These are phyloP conservation scores for Danio rerio DNA, from an alignment of 2,113 vertebrate species.

Conservation along the genomic window GRCz12tu NC_133197.1:13655001-13655500, in stretches of 20 bases:
- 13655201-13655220: background rate
- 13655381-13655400: conserved; percentile 6
- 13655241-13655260: background rate
- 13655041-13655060: conserved; percentile 8
- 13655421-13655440: background rate
- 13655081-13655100: conserved; percentile 8
- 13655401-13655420: background rate
- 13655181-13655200: background rate
- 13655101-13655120: conserved; percentile 6
- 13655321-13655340: conserved; percentile 36
- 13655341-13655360: conserved; percentile 9
- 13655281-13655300: background rate
- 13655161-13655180: background rate
- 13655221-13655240: background rate
- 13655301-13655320: conserved; percentile 14
- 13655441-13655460: background rate
- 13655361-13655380: conserved; percentile 19
- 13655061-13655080: conserved; percentile 33
- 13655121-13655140: conserved; percentile 13
- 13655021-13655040: background rate
- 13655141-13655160: background rate
- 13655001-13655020: background rate
- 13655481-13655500: no score
- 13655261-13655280: background rate
- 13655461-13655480: no score